A percentile compares a stretch with the other conserved stretches of the same genome.
Conservation (phyloP, 2,113 vertebrate genomes). For the Pristiophorus japonicus region DNA sequence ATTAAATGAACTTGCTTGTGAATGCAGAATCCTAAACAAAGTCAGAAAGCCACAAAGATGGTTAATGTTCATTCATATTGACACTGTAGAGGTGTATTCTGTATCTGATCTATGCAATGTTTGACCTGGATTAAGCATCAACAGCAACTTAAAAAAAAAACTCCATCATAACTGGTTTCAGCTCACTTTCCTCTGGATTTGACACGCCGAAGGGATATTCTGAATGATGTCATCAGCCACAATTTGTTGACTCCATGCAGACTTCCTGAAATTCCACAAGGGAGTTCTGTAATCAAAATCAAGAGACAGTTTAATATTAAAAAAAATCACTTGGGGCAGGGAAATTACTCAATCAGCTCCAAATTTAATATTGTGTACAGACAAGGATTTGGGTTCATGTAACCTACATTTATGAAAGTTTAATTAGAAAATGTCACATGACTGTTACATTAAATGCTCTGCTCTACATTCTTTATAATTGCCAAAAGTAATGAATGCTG, state of each 20-base stretch:
- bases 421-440: background rate
- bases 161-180: background rate
- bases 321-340: background rate
- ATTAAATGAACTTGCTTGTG: background rate
- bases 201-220: background rate
- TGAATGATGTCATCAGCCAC: background rate
- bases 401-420: background rate
- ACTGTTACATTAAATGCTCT: too few species aligned
- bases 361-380: background rate
- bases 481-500: background rate
- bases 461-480: too few species aligned
- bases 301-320: background rate
- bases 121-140: background rate
- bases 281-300: background rate
- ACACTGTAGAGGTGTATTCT: background rate
- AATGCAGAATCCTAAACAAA: background rate
- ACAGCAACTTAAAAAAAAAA: background rate
- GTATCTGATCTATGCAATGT: background rate
- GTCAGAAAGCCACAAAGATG: background rate
- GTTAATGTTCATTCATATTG: background rate
- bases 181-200: background rate
- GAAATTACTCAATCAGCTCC: background rate
- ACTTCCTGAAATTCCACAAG: conserved; percentile 3
- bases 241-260: background rate
- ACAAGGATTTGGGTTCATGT: background rate